phyloP scores from a whole-genome alignment of 2,888 invertebrate species.

The Pyrrhosoma nymphula region DNA sequence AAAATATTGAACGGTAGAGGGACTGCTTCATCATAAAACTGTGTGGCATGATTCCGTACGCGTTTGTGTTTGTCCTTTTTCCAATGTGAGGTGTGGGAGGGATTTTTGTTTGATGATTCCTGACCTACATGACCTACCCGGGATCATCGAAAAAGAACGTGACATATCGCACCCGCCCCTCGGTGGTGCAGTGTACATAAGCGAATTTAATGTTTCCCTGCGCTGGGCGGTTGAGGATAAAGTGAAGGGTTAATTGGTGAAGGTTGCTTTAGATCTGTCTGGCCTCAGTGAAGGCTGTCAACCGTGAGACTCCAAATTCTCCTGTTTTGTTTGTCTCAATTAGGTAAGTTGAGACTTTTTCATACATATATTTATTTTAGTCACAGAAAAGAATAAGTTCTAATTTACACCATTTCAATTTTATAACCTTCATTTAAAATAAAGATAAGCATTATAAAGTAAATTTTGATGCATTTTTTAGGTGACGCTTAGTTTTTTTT shows the following conservation, averaged over 20 bases:
- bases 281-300: neutral
- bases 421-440: no score
- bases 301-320: neutral
- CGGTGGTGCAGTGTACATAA: neutral
- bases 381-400: no score
- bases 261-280: neutral
- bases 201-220: neutral
- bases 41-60: neutral
- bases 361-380: no score
- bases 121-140: neutral
- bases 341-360: no score
- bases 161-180: neutral
- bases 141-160: neutral
- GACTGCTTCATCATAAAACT: neutral
- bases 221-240: neutral
- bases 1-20: neutral
- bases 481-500: no score
- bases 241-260: neutral
- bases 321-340: no score
- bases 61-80: neutral
- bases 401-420: no score
- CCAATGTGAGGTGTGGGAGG: neutral
- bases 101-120: neutral
- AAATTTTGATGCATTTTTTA: no score
- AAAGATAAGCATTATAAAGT: no score